phyloP scores from a whole-genome alignment of 2,888 invertebrate genomes.

The Zaprionus bogoriensis region DNA sequence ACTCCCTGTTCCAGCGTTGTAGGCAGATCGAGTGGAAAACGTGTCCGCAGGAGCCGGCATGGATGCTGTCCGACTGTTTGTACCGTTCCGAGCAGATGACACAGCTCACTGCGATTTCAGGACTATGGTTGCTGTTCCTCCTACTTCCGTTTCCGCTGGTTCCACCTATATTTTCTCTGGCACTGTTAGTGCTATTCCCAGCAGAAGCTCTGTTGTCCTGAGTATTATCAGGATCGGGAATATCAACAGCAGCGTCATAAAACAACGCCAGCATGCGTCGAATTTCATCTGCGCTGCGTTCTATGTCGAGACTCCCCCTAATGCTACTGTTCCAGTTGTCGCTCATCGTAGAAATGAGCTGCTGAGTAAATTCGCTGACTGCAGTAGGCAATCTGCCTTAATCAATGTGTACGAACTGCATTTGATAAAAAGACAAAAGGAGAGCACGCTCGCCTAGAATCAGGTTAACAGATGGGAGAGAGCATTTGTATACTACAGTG shows the following conservation, averaged over 20 bases:
- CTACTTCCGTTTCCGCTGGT: slow-evolving; percentile 13
- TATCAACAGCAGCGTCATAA: too few relatives aligned
- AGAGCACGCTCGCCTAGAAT: slow-evolving; percentile 15
- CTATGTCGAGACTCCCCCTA: too few relatives aligned
- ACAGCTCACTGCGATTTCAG: slow-evolving; percentile 26
- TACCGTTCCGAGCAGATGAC: slow-evolving; percentile 13
- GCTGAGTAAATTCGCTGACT: not conserved
- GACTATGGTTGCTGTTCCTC: not conserved
- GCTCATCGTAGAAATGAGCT: slow-evolving; percentile 31
- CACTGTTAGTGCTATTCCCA: too few relatives aligned
- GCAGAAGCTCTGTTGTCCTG: too few relatives aligned
- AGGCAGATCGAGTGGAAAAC: slow-evolving; percentile 17
- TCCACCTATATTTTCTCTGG: too few relatives aligned
- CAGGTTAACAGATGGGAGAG: slow-evolving; percentile 17
- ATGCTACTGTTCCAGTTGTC: slow-evolving; percentile 11
- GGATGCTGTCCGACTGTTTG: slow-evolving; percentile 2
- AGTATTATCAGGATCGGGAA: too few relatives aligned
- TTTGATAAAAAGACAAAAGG: slow-evolving; percentile 6
- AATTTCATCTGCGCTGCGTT: too few relatives aligned
- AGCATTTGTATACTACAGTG: not conserved
- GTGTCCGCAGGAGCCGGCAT: slow-evolving; percentile 8
- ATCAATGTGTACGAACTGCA: not conserved
- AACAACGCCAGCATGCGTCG: too few relatives aligned
- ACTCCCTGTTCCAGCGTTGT: slow-evolving; percentile 3
- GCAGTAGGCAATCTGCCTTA: slow-evolving; percentile 1